Base-by-base conservation (phyloP, 2,888 invertebrate species). In the Ecliptopera silaceata region DNA sequence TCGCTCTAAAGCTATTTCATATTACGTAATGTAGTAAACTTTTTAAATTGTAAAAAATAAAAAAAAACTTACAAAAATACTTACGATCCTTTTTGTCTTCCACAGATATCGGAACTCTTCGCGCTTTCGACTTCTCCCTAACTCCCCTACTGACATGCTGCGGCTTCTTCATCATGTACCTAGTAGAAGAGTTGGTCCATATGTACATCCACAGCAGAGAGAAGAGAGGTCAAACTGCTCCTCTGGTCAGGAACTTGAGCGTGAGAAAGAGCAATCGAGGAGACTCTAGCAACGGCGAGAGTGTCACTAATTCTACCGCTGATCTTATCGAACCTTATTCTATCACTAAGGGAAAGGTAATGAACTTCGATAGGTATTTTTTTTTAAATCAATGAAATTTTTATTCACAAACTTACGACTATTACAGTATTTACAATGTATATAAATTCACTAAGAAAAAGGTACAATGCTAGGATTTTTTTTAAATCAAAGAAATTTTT, bases 181-280 rank as follows among this genome's bases (percentile, higher is more conserved):
- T 96, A 6, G 93, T 96, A n/a, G 97, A 97, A 69, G 96, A 97
- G 74, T 67, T 94, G 44, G 95, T 96, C 1, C 96, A 96, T 72
- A 75, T 93, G 44, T 94, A 95, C 75, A 88, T 96, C 47, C 92
- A 93, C 72, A 76, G 83, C 4, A 80, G 93, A 39, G 91, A 92
- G 68, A 83, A 78, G 56, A 81, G 75, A 55, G 83, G 84, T 0
- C 68, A 74, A 15, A 50, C 67, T 0, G 62, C 84, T 11, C 84
- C 83, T 0, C 72, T 92, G 0, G 91, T 89, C 29, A 79, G 92
- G 56, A 91, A 89, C 62, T 71, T 92, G 11, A 91, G 91, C 63
- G 71, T 91, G 17, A 77, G 92, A 20, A 78, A 78, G 63, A 91
- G 91, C 64, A 72, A 79, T 5, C 62, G 61, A n/a, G 52, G 64